These are phyloP conservation scores for Xylocampa areola DNA, from an alignment of 2,888 invertebrate genomes.

Conservation along the genomic window DNA sequence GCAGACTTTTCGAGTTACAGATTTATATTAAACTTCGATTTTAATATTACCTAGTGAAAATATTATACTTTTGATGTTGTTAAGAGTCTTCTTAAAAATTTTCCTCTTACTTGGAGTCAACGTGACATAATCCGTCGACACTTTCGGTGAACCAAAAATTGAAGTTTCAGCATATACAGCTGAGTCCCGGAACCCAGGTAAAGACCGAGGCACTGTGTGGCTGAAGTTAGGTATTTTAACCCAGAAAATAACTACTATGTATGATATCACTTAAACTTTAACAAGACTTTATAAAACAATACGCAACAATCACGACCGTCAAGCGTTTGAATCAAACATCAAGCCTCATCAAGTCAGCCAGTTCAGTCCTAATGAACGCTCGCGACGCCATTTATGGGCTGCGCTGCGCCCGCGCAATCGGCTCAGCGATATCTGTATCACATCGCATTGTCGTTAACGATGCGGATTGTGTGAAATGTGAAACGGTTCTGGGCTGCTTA, in stretches of 20 bases:
- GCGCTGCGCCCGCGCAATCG: slow-evolving; percentile 76
- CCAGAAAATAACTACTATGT: no score
- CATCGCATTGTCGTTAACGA: slow-evolving; percentile 80
- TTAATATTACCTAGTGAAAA: slow-evolving; percentile 1
- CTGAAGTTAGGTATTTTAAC: no score
- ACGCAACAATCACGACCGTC: slow-evolving; percentile 32
- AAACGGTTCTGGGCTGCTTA: slow-evolving; percentile 26
- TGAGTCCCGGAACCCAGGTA: no score
- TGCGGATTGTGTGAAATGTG: slow-evolving; percentile 59
- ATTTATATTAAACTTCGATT: not conserved
- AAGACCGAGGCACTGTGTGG: no score
- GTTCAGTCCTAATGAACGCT: slow-evolving; percentile 72
- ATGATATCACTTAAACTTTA: slow-evolving; percentile 8
- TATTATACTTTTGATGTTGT: no score
- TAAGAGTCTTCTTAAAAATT: no score
- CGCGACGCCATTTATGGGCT: slow-evolving; percentile 75
- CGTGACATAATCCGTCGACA: no score
- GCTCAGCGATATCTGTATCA: slow-evolving; percentile 79
- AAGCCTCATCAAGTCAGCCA: slow-evolving; percentile 66
- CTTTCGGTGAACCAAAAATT: no score
- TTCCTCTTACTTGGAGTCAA: no score
- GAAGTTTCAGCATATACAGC: no score
- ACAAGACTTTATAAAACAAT: slow-evolving; percentile 32
- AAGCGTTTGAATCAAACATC: slow-evolving; percentile 48
- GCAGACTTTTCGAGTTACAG: slow-evolving; percentile 1